Evolutionary conservation across 2,888 invertebrate species (phyloP).

Genomic region (Pristionchus japonicus): DNA sequence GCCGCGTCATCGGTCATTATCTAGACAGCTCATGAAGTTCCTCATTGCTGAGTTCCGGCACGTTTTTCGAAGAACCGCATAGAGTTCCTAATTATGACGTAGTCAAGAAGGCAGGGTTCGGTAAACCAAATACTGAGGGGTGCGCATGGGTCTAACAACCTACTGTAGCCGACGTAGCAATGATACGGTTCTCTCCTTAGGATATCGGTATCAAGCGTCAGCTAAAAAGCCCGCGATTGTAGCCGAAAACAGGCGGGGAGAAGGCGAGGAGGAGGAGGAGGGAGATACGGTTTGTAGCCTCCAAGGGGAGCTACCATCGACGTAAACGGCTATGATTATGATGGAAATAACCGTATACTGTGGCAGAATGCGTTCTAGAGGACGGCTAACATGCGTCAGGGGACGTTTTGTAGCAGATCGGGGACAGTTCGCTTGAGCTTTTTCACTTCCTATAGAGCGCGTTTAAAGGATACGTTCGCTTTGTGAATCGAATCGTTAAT

Average conservation of each 20-base stretch:
- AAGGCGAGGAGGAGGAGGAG: background rate
- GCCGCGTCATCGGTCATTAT: background rate
- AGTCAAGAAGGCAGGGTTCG: too few relatives aligned
- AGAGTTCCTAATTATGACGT: too few relatives aligned
- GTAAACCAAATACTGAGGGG: too few relatives aligned
- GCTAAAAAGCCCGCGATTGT: slow-evolving; percentile 2
- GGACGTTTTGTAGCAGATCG: too few relatives aligned
- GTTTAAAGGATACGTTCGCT: too few relatives aligned
- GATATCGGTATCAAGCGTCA: background rate
- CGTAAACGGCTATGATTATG: slow-evolving; percentile 24
- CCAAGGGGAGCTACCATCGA: too few relatives aligned
- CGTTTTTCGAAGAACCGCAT: too few relatives aligned
- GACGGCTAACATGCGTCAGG: too few relatives aligned
- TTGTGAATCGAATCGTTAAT: too few relatives aligned
- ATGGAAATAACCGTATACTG: background rate
- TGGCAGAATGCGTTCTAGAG: too few relatives aligned
- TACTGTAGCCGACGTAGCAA: background rate
- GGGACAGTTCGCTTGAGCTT: too few relatives aligned
- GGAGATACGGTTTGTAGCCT: slow-evolving; percentile 17
- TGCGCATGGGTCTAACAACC: too few relatives aligned
- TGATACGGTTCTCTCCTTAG: background rate
- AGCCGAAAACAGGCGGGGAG: background rate
- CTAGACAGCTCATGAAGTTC: background rate
- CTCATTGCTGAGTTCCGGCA: background rate
- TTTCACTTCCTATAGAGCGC: background rate